Conservation (phyloP, 2,888 invertebrate species). For the Limenitis camilla region DNA sequence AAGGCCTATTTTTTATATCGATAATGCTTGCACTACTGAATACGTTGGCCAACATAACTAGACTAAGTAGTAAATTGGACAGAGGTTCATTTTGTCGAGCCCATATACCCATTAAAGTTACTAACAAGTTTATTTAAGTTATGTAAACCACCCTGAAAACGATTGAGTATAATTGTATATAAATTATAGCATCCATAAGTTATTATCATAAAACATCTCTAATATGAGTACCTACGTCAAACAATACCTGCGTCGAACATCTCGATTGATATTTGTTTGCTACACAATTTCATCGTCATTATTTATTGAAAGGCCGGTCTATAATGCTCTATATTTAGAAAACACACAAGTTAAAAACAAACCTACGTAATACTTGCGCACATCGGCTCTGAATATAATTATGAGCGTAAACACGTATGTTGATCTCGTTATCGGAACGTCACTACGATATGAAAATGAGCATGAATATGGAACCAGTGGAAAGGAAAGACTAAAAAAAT, state of each 20-base stretch:
- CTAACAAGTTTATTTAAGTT: no score
- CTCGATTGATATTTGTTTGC: not conserved
- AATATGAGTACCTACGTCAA: not conserved
- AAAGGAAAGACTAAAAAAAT: conserved; percentile 5
- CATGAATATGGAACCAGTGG: conserved; percentile 6
- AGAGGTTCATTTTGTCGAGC: no score
- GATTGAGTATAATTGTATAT: no score
- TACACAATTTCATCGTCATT: conserved; percentile 6
- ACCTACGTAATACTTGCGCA: conserved; percentile 18
- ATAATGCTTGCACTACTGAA: no score
- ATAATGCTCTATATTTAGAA: conserved; percentile 5
- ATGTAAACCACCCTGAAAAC: no score
- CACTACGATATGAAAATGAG: conserved; percentile 17
- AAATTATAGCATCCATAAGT: no score
- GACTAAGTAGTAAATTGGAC: no score
- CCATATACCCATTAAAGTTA: no score
- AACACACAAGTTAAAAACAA: conserved; percentile 14
- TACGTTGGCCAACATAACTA: no score
- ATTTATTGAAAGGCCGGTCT: conserved; percentile 11
- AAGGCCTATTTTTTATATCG: no score
- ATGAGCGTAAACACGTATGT: conserved; percentile 10
- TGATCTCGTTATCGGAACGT: conserved; percentile 18
- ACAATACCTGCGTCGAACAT: not conserved
- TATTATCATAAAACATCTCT: no score
- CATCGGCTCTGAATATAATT: conserved; percentile 12